phyloP scores from a whole-genome alignment of 2,797 vertebrate genomes.

The Onychomys leucogaster region DNA sequence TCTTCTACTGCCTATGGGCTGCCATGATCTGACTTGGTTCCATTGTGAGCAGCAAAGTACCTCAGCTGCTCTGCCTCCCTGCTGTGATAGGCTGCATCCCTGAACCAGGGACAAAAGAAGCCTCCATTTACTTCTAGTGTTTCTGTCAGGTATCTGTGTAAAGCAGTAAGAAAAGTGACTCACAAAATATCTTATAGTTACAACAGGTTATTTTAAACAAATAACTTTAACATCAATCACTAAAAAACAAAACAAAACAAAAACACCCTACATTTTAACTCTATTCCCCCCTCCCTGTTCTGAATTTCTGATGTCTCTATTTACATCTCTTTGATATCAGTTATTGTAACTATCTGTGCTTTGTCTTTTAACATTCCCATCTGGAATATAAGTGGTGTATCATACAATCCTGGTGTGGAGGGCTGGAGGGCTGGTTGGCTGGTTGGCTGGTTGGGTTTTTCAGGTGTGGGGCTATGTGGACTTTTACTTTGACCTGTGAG shows the following conservation, averaged over 20 bases:
- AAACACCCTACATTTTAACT: background rate
- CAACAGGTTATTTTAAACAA: background rate
- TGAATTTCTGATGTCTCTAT: background rate
- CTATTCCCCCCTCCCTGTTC: background rate
- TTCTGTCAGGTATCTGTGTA: background rate
- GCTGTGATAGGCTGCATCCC: background rate
- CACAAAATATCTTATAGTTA: background rate
- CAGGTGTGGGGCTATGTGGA: background rate
- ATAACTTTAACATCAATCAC: background rate
- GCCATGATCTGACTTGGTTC: background rate
- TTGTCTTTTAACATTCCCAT: background rate
- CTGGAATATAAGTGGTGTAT: background rate
- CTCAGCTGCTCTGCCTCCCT: background rate
- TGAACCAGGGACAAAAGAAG: background rate
- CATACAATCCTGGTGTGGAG: background rate
- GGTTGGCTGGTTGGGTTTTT: background rate
- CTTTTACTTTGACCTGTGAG: background rate
- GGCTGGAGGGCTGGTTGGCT: too few species aligned
- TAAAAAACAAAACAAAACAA: too few species aligned
- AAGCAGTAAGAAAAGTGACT: background rate
- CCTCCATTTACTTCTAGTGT: too few species aligned
- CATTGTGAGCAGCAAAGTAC: background rate
- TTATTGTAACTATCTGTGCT: background rate
- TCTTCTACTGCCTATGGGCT: background rate
- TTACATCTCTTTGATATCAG: background rate